Base-by-base conservation (phyloP, 2,113 vertebrate genomes). In the Hoplias malabaricus region DNA sequence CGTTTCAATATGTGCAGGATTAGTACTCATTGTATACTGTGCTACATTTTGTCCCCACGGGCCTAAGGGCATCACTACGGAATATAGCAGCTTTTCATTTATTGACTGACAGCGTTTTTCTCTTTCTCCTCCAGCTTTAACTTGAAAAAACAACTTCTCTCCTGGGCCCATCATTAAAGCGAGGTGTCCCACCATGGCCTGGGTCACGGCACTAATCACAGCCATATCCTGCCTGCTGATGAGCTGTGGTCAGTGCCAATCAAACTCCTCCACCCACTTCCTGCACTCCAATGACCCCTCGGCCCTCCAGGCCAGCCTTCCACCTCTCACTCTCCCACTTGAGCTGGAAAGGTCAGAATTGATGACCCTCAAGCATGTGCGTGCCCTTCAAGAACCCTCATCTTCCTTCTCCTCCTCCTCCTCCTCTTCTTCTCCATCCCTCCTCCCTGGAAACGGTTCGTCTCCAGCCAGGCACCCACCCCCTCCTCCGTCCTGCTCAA, bases 191-290 rank as follows among this genome's bases (percentile, higher is more conserved):
- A 57, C 3, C 10, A 70, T 74, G 74, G 50, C 10, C 10, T 75
- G 72, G 79, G 79, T 82, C 77, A 79, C 59, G 25, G 67, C 75
- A 42, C 27, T 83, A 73, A 73, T 80, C 59, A 42, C 67, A 48
- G 56, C 62, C 67, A 70, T 66, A 72, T 83, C 81, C 81, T 80
- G 73, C 6, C 10, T 23, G 43, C 69, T 83, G 78, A 83, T 83
- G 74, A 72, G 73, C 16, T 12, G 33, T 2, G 78, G 62, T 40
- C 23, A 21, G 73, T 83, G 78, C 71, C 81, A 83, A 69, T 80
- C 78, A 63, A 83, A 80, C 78, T 83, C 72, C 50, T 71, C 76
- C n/a, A 54, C 25, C 2, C 25, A 68, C 72, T 75, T 79, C 67
- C 77, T 65, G 46, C 48, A 71, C 72, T 66, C 54, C 13, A 19